Base-by-base conservation (phyloP, 1,140 invertebrate species). In the Pseudomyrmex sp. region DNA sequence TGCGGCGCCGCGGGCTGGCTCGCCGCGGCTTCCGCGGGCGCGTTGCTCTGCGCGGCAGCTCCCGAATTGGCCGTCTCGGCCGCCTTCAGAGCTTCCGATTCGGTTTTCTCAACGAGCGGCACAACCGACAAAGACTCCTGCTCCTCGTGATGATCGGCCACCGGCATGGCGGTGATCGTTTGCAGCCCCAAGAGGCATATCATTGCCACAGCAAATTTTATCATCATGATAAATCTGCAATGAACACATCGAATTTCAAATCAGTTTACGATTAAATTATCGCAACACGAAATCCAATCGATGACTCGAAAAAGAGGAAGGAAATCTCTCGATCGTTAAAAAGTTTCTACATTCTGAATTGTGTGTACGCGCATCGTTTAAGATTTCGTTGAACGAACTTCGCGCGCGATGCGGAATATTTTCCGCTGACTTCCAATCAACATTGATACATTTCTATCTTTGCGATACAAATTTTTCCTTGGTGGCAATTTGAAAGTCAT, bases 141-240 rank as follows among this genome's bases (percentile, higher is more conserved):
- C 8, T 74, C 63, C 61, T 85, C 70, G 9, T 75, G 84, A 5
- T 89, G 86, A 20, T 92, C 91, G 7, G 90, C 90, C 9, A 94
- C 89, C 18, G 93, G 94, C 93, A 93, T 94, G 1, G 86, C 82
- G 7, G 72, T 10, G 2, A 90, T 84, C 58, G 77, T 84, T 56
- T 90, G 87, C 15, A 91, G 82, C 63, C 90, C 89, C 66, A 93
- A n/a, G 3, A 92, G 80, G 87, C 91, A 92, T 20, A 94, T 84
- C 58, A 90, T 80, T 82, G 84, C 75, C 73, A 94, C 70, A n/a
- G 90, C 35, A 75, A 91, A 54, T 87, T 93, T 93, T 82, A 87
- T 72, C 90, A 92, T 93, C 72, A 79, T 91, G 86, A 72, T 88
- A 18, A 18, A 87, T 83, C 92, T 93, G 88, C 0, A 88, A 76